Percentiles rank a stretch among this genome's conserved stretches.
Evolutionary conservation across 2,113 vertebrate genomes (phyloP).

Genomic region (Pelmatolapia mariae): DNA sequence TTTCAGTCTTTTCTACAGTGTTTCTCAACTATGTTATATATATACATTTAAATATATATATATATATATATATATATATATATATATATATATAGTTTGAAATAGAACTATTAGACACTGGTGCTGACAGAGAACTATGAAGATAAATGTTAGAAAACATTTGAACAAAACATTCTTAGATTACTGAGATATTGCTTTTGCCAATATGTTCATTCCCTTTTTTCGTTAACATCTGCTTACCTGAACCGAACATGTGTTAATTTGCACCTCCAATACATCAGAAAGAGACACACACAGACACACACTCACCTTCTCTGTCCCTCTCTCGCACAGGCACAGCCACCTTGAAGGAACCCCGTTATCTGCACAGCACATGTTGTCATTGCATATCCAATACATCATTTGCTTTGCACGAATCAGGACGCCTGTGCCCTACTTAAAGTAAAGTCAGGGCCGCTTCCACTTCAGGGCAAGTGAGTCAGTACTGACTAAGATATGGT

Average conservation of each 20-base stretch:
- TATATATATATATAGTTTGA: neutral
- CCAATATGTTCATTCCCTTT: neutral
- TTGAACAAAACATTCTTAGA: neutral
- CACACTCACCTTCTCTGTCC: neutral
- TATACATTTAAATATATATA: too few relatives aligned
- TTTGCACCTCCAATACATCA: slow-evolving; percentile 44
- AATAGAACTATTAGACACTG: neutral
- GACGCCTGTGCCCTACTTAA: slow-evolving; percentile 36
- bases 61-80: neutral
- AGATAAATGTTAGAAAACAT: neutral
- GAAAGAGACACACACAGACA: neutral
- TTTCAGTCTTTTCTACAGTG: neutral
- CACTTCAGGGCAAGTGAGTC: slow-evolving; percentile 31
- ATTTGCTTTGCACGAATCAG: slow-evolving; percentile 21
- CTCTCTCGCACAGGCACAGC: neutral
- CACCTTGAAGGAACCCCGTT: slow-evolving; percentile 36
- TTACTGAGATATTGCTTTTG: neutral
- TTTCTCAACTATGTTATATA: neutral
- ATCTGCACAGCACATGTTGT: slow-evolving; percentile 33
- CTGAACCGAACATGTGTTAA: slow-evolving; percentile 31
- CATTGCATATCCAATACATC: slow-evolving; percentile 39
- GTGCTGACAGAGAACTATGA: neutral
- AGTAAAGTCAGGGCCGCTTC: slow-evolving; percentile 27
- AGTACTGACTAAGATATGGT: slow-evolving; percentile 29
- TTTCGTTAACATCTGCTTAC: slow-evolving; percentile 28